These are phyloP conservation scores for Morone chrysops DNA, from an alignment of 2,113 vertebrate genomes.

Conservation along the genomic window DNA sequence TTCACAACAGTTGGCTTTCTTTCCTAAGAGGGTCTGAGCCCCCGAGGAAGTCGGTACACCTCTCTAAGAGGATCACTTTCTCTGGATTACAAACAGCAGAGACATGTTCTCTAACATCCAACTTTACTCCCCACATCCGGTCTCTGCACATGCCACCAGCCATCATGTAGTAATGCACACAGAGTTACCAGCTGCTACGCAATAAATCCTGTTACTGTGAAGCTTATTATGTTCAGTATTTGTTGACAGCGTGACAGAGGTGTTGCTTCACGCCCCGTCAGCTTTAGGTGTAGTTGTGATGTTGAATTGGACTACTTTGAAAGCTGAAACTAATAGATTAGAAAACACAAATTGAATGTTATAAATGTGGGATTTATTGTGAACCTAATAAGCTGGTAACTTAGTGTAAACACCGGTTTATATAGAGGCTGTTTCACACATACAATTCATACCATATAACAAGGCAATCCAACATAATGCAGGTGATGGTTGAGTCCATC, in stretches of 20 bases:
- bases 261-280: background rate
- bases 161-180: conserved; percentile 44
- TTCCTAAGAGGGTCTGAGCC: conserved; percentile 65
- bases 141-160: conserved; percentile 41
- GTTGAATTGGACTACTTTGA: background rate
- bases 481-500: conserved; percentile 11
- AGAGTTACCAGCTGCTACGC: conserved; percentile 42
- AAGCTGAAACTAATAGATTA: background rate
- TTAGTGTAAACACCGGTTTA: conserved; percentile 29
- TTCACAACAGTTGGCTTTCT: conserved; percentile 49
- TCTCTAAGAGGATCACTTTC: conserved; percentile 72
- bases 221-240: conserved; percentile 17
- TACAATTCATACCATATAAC: conserved; percentile 32
- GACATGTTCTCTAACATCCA: conserved; percentile 45
- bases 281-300: background rate
- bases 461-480: conserved; percentile 12
- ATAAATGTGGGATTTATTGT: background rate
- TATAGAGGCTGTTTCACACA: conserved; percentile 21
- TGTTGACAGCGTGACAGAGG: conserved; percentile 19
- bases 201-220: conserved; percentile 36
- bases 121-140: conserved; percentile 44
- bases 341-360: background rate
- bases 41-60: conserved; percentile 51
- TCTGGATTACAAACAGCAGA: conserved; percentile 65
- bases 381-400: conserved; percentile 5